Conservation (phyloP, 2,113 vertebrate genomes). For the Cricetomys ansorgei region DNA sequence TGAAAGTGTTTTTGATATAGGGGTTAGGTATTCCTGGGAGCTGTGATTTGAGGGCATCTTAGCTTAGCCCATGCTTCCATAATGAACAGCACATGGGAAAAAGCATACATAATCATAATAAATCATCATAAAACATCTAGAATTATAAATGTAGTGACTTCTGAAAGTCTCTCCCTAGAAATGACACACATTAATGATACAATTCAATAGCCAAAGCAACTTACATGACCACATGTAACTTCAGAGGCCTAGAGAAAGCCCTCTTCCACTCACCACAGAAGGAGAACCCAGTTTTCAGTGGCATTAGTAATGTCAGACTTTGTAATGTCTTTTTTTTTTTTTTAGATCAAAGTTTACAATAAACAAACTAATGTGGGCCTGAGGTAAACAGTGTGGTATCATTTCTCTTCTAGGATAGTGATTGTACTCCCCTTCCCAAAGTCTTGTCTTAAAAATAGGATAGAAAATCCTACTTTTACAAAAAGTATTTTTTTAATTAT, state of each 20-base stretch:
- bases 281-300: neutral
- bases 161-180: slow-evolving; percentile 20
- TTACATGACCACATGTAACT: neutral
- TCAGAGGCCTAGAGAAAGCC: neutral
- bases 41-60: neutral
- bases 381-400: neutral
- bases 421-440: neutral
- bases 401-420: neutral
- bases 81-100: neutral
- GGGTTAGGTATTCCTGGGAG: neutral
- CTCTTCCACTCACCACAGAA: neutral
- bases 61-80: neutral
- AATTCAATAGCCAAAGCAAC: slow-evolving; percentile 4
- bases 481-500: neutral
- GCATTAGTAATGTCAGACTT: neutral
- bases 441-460: slow-evolving; percentile 10
- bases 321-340: neutral
- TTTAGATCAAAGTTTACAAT: neutral
- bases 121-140: no score
- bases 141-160: neutral
- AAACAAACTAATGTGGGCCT: neutral
- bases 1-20: neutral
- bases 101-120: neutral
- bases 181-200: neutral
- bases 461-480: neutral